phyloP scores from a whole-genome alignment of 2,113 vertebrate species.

The Odocoileus virginianus region DNA sequence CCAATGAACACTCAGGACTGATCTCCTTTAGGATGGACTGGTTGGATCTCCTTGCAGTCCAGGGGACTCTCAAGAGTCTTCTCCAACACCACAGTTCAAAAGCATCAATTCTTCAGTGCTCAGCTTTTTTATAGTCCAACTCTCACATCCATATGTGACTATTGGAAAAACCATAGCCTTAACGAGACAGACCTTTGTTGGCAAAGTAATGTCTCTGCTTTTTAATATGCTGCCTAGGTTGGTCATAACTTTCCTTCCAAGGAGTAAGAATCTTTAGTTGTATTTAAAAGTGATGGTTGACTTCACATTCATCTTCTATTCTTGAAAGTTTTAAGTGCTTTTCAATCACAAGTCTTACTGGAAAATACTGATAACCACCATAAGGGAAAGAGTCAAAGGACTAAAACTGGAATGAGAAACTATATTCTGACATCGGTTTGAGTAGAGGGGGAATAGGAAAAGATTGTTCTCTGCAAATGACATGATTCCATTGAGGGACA shows the following conservation, averaged over 20 bases:
- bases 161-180: background rate
- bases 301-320: background rate
- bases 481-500: background rate
- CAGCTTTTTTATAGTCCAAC: background rate
- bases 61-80: background rate
- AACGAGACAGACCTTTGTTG: background rate
- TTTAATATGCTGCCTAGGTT: background rate
- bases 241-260: background rate
- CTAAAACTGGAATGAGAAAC: background rate
- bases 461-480: background rate
- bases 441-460: background rate
- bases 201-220: background rate
- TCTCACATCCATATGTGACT: background rate
- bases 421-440: background rate
- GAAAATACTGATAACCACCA: background rate
- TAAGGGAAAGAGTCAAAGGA: background rate
- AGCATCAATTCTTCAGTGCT: background rate
- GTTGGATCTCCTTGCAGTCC: background rate
- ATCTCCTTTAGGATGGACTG: background rate
- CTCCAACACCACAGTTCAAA: background rate
- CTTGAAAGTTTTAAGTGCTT: background rate
- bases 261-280: background rate
- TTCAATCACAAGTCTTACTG: background rate
- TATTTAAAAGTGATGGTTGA: background rate
- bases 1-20: no score